phyloP scores from a whole-genome alignment of 2,113 vertebrate genomes.

The Heterotis niloticus region DNA sequence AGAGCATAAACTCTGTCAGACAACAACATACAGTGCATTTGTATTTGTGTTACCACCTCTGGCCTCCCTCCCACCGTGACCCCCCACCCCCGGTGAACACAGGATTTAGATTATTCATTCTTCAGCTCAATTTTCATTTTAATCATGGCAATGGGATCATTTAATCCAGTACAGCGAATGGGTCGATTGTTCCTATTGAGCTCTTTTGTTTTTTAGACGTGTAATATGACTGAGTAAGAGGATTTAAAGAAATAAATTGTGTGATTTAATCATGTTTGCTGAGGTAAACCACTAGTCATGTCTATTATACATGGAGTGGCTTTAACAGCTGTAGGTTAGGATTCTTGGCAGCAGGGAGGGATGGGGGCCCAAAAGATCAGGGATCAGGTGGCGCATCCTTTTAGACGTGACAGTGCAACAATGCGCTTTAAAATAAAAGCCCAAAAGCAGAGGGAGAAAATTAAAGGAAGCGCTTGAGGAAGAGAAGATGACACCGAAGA shows the following conservation, averaged over 20 bases:
- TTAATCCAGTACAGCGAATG: slow-evolving; percentile 52
- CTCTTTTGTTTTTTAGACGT: slow-evolving; percentile 71
- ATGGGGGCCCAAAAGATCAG: background rate
- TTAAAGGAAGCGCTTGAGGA: background rate
- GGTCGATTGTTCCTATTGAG: slow-evolving; percentile 71
- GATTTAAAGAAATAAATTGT: slow-evolving; percentile 63
- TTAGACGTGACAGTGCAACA: background rate
- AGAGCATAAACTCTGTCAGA: slow-evolving; percentile 41
- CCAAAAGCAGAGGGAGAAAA: no score
- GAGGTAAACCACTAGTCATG: slow-evolving; percentile 55
- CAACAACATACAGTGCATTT: slow-evolving; percentile 51
- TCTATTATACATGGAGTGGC: slow-evolving; percentile 43
- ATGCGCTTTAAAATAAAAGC: background rate
- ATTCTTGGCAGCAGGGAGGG: background rate
- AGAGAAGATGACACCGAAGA: background rate
- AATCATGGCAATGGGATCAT: slow-evolving; percentile 72
- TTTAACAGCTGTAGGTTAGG: slow-evolving; percentile 23
- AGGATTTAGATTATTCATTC: slow-evolving; percentile 67
- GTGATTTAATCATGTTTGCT: slow-evolving; percentile 66
- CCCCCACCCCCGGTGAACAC: slow-evolving; percentile 51
- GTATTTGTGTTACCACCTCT: slow-evolving; percentile 47
- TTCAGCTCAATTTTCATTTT: slow-evolving; percentile 67
- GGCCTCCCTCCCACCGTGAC: slow-evolving; percentile 1
- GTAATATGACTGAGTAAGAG: slow-evolving; percentile 72
- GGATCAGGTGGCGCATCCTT: background rate